A percentile compares a stretch with the other conserved stretches of the same genome.
These are phyloP conservation scores for Philereme vetulata DNA, from an alignment of 2,888 invertebrate species.

Conservation along the genomic window DNA sequence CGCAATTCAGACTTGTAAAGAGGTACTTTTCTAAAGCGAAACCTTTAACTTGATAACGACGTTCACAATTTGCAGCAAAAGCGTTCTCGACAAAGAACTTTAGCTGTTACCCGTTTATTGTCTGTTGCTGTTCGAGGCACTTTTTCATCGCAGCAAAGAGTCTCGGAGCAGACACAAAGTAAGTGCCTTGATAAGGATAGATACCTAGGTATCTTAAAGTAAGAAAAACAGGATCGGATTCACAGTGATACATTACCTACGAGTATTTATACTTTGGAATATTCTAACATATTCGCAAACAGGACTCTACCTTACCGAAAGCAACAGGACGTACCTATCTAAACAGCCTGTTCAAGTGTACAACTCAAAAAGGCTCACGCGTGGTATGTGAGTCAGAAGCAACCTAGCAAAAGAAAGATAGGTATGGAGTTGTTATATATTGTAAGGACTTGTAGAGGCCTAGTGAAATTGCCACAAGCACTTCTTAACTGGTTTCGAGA, in stretches of 20 bases:
- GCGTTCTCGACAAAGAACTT: slow-evolving; percentile 31
- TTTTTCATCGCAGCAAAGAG: slow-evolving; percentile 34
- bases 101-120: slow-evolving; percentile 37
- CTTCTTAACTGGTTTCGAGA: too few relatives aligned
- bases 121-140: slow-evolving; percentile 37
- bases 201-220: slow-evolving; percentile 1
- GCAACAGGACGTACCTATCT: too few relatives aligned
- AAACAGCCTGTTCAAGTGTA: too few relatives aligned
- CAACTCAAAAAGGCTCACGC: too few relatives aligned
- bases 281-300: too few relatives aligned
- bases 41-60: slow-evolving; percentile 35
- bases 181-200: slow-evolving; percentile 25
- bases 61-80: slow-evolving; percentile 30
- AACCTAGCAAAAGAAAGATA: too few relatives aligned
- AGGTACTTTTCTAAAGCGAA: slow-evolving; percentile 27
- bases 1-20: slow-evolving; percentile 16
- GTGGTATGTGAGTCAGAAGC: too few relatives aligned
- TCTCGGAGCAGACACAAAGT: slow-evolving; percentile 38
- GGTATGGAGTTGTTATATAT: too few relatives aligned
- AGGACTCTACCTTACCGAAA: too few relatives aligned
- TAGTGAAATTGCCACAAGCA: too few relatives aligned
- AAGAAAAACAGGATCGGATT: slow-evolving; percentile 34
- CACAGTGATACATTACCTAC: background rate
- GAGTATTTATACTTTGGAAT: too few relatives aligned
- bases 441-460: too few relatives aligned